These are phyloP conservation scores for Lithophane semibrunnea DNA, from an alignment of 2,888 invertebrate genomes.

Conservation along the genomic window DNA sequence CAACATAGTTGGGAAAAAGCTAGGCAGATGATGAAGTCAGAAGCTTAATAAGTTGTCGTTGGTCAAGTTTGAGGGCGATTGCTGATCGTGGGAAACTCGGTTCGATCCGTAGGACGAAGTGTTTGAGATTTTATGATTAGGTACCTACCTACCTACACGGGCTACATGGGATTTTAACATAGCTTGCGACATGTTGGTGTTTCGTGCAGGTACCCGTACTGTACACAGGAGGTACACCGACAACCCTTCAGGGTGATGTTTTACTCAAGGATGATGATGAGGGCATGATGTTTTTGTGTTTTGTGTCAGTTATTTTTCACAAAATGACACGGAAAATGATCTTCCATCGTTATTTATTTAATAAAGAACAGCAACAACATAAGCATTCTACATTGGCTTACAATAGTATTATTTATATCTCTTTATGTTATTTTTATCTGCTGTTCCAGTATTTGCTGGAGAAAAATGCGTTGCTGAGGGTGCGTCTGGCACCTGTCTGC, in stretches of 20 bases:
- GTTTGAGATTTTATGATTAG: not conserved
- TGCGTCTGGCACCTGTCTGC: conserved; percentile 71
- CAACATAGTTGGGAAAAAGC: too few species aligned
- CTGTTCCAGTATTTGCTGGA: conserved; percentile 70
- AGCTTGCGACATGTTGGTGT: not conserved
- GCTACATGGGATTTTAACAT: not conserved
- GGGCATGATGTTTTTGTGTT: not conserved
- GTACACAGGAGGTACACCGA: not conserved
- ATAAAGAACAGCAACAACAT: not conserved
- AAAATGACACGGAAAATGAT: not conserved
- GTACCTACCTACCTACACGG: not conserved
- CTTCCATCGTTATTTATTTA: not conserved
- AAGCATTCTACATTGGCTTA: not conserved
- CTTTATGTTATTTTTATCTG: not conserved
- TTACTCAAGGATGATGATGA: too few species aligned
- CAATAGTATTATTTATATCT: not conserved
- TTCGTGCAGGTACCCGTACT: too few species aligned
- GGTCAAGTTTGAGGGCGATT: not conserved
- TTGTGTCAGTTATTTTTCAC: not conserved
- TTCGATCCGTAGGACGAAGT: not conserved
- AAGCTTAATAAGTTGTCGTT: too few species aligned
- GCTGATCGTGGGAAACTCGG: not conserved
- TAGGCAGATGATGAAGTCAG: not conserved
- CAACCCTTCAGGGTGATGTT: not conserved
- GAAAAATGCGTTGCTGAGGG: conserved; percentile 67